Evolutionary conservation across 2,888 invertebrate species (phyloP), one percentile per base, ranked within the genome.

Genomic region (Oscheius sp.): DNA sequence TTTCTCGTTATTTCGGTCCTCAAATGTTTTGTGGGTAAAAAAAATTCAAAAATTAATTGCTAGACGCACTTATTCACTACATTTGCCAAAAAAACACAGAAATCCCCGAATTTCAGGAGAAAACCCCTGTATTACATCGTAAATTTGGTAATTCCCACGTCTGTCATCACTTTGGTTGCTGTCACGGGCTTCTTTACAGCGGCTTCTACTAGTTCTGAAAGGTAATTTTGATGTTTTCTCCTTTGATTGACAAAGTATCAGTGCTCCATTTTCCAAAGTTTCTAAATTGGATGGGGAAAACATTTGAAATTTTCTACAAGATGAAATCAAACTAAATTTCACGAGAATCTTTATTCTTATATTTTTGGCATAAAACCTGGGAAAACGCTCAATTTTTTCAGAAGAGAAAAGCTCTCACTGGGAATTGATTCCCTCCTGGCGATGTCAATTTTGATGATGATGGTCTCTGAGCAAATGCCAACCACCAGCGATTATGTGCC

Each of bases 401-500:
- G 81, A 58, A 72, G 86, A 6, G 87, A 87, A 73, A 87, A 87
- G 66, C 76, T 88, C 3, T 85, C 84, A 27, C 77, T 88, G 25
- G 87, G 87, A 56, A 87, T 87, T 70, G 87, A 87, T 74, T 87
- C 87, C 7, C 83, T 87, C 12, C 84, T 90, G 72, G 90, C 90
- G 16, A 90, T 90, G 86, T 89, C 89, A 5, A 90, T 90, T 74
- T 89, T 90, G 76, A 89, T 90, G 89, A 88, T 90, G 82, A 89
- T 90, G 79, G 89, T 90, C 13, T 89, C 89, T 3, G 90, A 90
- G 75, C 90, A 89, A 74, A 90, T 90, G 90, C 90, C 90, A 0
- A 89, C 90, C 2, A 90, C 90, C 0, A 82, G 81, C 2, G 87
- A 87, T 61, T 87, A 86, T 64, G 84, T 87, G 7, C 87, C 87